Evolutionary conservation across 2,113 vertebrate genomes (phyloP).

Genomic region (Ciconia boyciana): DNA sequence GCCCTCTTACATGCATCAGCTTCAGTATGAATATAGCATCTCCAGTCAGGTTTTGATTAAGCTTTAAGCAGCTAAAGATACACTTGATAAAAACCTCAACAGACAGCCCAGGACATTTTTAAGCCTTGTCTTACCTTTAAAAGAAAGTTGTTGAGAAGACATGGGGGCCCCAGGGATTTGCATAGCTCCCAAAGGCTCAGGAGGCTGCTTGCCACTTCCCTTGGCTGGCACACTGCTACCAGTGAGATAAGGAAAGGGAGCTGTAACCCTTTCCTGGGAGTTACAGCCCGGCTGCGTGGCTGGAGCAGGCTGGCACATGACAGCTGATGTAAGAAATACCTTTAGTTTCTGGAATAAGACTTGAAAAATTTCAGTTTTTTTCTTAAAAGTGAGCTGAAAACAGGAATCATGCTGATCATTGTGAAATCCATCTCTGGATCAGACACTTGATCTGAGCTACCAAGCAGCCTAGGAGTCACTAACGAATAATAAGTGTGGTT

Average conservation of each 20-base stretch:
- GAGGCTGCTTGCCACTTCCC: not conserved
- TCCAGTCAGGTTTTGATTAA: not conserved
- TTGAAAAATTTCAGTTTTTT: not conserved
- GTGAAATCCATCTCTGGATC: not conserved
- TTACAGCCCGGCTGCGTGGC: not conserved
- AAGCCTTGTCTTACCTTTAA: not conserved
- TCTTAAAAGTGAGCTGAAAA: not conserved
- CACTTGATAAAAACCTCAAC: not conserved
- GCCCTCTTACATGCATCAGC: not conserved
- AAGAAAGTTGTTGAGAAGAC: not conserved
- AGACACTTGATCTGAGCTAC: not conserved
- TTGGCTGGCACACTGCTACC: not conserved
- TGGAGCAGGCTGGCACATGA: not conserved
- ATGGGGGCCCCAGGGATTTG: not conserved
- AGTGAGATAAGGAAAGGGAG: not conserved
- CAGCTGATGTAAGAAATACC: not conserved
- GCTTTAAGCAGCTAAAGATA: not conserved
- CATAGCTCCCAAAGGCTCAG: not conserved
- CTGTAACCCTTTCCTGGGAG: not conserved
- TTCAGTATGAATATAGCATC: not conserved
- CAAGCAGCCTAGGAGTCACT: not conserved
- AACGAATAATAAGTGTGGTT: not conserved
- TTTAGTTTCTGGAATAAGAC: not conserved
- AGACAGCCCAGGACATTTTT: not conserved
- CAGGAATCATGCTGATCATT: not conserved